Conservation (phyloP, 2,797 vertebrate genomes). For the Scolopax rusticola region DNA sequence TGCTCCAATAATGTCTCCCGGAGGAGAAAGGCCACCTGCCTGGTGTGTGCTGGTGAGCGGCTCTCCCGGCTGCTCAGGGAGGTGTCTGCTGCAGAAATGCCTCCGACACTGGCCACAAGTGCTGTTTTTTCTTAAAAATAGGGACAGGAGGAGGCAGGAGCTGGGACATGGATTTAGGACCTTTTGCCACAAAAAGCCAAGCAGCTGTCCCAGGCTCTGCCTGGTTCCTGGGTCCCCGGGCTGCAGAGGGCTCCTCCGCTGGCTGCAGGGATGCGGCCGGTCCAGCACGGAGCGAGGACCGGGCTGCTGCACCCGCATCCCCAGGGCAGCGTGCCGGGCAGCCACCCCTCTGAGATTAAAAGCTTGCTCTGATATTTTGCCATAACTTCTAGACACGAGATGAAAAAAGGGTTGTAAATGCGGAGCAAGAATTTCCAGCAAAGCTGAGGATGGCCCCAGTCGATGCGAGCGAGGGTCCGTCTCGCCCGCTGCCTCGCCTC, state of each 20-base stretch:
- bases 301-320: accelerated
- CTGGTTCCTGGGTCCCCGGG: accelerated
- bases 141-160: neutral
- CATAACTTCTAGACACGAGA: accelerated
- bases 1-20: neutral
- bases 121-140: neutral
- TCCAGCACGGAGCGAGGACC: neutral
- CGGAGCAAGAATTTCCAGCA: neutral
- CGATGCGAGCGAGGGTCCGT: neutral
- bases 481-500: neutral
- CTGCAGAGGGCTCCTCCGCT: neutral
- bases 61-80: neutral
- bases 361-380: neutral
- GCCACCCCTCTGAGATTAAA: accelerated
- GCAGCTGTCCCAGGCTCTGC: accelerated
- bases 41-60: accelerated
- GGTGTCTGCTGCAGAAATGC: neutral
- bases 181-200: neutral
- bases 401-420: neutral
- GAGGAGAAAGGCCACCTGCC: neutral
- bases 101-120: accelerated
- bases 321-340: accelerated
- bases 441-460: neutral
- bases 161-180: neutral
- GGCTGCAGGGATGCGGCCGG: accelerated